Percentiles rank a stretch among this genome's conserved stretches.
phyloP scores from a whole-genome alignment of 1,140 invertebrate genomes.

The Drosophila pseudoananassae region DNA sequence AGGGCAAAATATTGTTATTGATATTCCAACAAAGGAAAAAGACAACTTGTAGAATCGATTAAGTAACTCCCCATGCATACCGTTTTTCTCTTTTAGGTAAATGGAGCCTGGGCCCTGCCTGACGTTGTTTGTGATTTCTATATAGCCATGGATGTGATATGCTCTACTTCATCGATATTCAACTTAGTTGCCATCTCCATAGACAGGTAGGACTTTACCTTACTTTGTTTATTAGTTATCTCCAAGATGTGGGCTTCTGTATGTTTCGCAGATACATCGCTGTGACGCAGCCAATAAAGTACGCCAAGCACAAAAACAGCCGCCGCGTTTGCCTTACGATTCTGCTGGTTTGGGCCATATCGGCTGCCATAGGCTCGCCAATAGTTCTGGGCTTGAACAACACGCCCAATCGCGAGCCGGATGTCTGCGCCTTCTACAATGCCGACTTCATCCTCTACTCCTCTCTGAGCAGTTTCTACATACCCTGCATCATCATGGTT shows the following conservation, averaged over 20 bases:
- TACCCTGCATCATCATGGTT: conserved; percentile 99
- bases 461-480: conserved; percentile 99
- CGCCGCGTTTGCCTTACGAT: conserved; percentile 97
- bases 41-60: conserved; percentile 15
- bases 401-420: conserved; percentile 90
- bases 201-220: conserved; percentile 92
- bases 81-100: conserved; percentile 85
- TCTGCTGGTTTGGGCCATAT: conserved; percentile 98
- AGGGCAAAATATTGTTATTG: conserved; percentile 74
- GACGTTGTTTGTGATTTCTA: conserved; percentile 98
- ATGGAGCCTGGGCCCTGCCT: conserved; percentile 94
- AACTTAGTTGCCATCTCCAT: conserved; percentile 99
- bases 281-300: conserved; percentile 99
- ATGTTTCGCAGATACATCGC: conserved; percentile 95
- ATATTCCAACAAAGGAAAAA: conserved; percentile 57
- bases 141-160: conserved; percentile 99
- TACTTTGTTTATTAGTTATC: not conserved
- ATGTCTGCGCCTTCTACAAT: conserved; percentile 98
- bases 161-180: conserved; percentile 99
- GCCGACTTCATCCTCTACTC: conserved; percentile 99
- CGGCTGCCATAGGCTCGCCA: conserved; percentile 97
- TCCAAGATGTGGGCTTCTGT: not conserved
- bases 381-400: conserved; percentile 98
- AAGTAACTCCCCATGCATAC: conserved; percentile 3
- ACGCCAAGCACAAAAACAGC: conserved; percentile 99